phyloP scores from a whole-genome alignment of 2,888 invertebrate species.

The Drosophila pegasa region DNA sequence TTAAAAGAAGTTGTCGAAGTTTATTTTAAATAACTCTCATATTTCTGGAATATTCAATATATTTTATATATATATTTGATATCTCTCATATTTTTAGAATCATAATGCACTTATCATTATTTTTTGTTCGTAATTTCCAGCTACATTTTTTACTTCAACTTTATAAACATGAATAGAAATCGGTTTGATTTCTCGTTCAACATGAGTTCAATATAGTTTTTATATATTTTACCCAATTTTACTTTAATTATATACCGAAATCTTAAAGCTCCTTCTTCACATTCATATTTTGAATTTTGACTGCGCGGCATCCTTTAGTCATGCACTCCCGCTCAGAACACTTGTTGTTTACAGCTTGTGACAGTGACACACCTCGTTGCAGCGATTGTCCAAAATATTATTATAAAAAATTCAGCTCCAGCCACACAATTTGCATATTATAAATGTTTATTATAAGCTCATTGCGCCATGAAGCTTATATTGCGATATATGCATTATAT shows the following conservation, averaged over 20 bases:
- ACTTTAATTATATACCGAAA: background rate
- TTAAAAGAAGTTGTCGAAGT: background rate
- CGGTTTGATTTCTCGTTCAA: no score
- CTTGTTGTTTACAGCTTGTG: constrained; percentile 22
- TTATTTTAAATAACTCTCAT: background rate
- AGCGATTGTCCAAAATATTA: constrained; percentile 25
- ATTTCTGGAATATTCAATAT: no score
- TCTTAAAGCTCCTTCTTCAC: no score
- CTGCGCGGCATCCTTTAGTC: background rate
- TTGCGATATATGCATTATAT: constrained; percentile 37
- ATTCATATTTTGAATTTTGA: background rate
- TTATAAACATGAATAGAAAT: no score
- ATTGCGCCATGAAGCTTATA: constrained; percentile 59
- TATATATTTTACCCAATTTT: background rate
- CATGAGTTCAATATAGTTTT: no score
- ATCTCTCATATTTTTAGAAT: no score
- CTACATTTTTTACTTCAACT: no score
- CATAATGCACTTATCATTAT: no score
- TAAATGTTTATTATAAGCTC: constrained; percentile 38
- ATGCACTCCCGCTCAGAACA: background rate
- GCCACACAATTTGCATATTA: constrained; percentile 54
- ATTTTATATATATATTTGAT: no score
- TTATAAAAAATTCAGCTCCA: background rate
- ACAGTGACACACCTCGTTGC: constrained; percentile 49
- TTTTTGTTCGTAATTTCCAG: no score